phyloP scores from a whole-genome alignment of 2,113 vertebrate species.

The Atherinomorus stipes region DNA sequence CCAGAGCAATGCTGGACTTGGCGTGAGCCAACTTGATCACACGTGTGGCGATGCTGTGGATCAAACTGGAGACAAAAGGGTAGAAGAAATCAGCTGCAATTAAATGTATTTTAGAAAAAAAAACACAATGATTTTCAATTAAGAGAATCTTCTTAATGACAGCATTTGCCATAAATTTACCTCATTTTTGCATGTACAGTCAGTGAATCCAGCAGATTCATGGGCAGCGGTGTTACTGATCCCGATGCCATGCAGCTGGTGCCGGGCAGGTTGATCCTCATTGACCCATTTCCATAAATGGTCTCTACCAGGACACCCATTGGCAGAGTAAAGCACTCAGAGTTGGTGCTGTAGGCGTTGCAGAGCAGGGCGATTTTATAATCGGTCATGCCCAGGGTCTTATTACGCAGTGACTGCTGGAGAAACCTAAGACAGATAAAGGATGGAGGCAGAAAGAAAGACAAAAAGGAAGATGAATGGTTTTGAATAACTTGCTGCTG shows the following conservation, averaged over 20 bases:
- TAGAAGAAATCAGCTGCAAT: not conserved
- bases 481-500: too few relatives aligned
- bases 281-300: slow-evolving; percentile 95
- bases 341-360: slow-evolving; percentile 98
- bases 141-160: not conserved
- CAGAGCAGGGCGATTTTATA: slow-evolving; percentile 98
- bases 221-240: slow-evolving; percentile 93
- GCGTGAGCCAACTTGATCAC: slow-evolving; percentile 98
- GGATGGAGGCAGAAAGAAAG: not conserved
- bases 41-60: slow-evolving; percentile 98
- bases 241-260: slow-evolving; percentile 95
- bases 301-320: slow-evolving; percentile 99
- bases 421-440: slow-evolving; percentile 85
- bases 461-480: too few relatives aligned
- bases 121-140: not conserved
- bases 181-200: slow-evolving; percentile 99
- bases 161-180: slow-evolving; percentile 65
- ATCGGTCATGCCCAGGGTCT: slow-evolving; percentile 96
- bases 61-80: slow-evolving; percentile 83
- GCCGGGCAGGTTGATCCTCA: slow-evolving; percentile 93
- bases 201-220: slow-evolving; percentile 98
- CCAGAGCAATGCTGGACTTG: slow-evolving; percentile 94
- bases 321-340: slow-evolving; percentile 96
- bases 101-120: not conserved
- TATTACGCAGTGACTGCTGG: slow-evolving; percentile 96